Conservation (phyloP, 2,113 vertebrate genomes). For the Piaya cayana region DNA sequence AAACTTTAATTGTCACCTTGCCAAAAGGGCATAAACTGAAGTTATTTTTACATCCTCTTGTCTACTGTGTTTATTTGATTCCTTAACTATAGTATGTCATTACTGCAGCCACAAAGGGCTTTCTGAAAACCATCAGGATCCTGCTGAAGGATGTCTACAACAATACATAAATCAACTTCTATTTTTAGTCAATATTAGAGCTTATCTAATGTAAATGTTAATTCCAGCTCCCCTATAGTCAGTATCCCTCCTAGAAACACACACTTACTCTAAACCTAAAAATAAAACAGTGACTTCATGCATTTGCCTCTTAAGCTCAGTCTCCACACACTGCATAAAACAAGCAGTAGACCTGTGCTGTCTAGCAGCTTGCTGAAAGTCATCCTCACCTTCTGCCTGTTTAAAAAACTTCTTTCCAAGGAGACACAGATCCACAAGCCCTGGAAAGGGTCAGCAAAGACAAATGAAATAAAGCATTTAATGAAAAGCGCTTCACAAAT, state of each 20-base stretch:
- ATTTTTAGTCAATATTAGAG: slow-evolving; percentile 12
- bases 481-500: not conserved
- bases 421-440: not conserved
- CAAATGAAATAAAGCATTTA: not conserved
- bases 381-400: not conserved
- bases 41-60: slow-evolving; percentile 16
- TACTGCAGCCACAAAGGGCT: not conserved
- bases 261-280: not conserved
- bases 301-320: not conserved
- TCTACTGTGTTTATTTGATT: not conserved
- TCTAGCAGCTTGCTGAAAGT: not conserved
- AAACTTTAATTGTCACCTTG: slow-evolving; percentile 23
- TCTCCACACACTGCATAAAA: not conserved
- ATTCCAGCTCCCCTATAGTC: not conserved
- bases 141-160: not conserved
- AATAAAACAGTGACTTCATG: not conserved
- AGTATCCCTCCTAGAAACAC: not conserved
- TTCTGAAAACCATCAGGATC: slow-evolving; percentile 11
- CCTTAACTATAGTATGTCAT: not conserved
- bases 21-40: not conserved
- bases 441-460: not conserved
- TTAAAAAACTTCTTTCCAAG: not conserved
- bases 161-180: not conserved
- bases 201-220: slow-evolving; percentile 14
- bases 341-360: not conserved